These are phyloP conservation scores for Sinella curviseta DNA, from an alignment of 1,140 invertebrate species.

Conservation along the genomic window DNA sequence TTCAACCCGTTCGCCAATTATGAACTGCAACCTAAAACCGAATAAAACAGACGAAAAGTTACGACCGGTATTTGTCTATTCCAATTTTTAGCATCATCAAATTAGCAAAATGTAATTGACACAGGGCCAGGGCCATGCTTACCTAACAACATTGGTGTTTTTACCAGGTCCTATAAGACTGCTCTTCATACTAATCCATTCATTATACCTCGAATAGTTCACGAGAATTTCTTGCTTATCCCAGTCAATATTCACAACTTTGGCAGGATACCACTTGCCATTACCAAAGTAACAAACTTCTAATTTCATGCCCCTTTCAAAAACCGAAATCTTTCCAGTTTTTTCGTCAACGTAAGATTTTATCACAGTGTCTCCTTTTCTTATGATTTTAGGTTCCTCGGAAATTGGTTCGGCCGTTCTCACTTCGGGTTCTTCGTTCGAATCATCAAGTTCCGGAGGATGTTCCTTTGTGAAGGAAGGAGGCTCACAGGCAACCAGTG, in stretches of 20 bases:
- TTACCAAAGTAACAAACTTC: conserved; percentile 41
- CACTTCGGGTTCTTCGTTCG: neutral
- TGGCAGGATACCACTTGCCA: conserved; percentile 67
- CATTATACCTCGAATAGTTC: conserved; percentile 83
- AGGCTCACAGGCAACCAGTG: neutral
- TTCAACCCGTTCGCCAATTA: conserved; percentile 71
- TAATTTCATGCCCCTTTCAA: conserved; percentile 44
- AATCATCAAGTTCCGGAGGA: neutral
- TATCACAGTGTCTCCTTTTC: conserved; percentile 46
- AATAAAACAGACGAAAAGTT: neutral
- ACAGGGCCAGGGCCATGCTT: no score
- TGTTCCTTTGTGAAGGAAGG: neutral
- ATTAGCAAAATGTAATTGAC: no score
- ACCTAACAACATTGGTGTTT: conserved; percentile 51
- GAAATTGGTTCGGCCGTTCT: neutral
- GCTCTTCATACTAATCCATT: conserved; percentile 88
- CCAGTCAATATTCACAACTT: conserved; percentile 82
- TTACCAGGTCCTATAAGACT: conserved; percentile 67
- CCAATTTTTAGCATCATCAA: no score
- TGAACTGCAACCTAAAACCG: conserved; percentile 36
- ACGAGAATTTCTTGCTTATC: conserved; percentile 81
- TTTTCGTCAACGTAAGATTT: conserved; percentile 46
- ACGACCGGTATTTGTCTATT: no score
- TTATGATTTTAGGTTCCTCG: conserved; percentile 39
- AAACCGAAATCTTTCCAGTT: conserved; percentile 45